Conservation (phyloP, 2,888 invertebrate species). For the Fabriciana adippe region DNA sequence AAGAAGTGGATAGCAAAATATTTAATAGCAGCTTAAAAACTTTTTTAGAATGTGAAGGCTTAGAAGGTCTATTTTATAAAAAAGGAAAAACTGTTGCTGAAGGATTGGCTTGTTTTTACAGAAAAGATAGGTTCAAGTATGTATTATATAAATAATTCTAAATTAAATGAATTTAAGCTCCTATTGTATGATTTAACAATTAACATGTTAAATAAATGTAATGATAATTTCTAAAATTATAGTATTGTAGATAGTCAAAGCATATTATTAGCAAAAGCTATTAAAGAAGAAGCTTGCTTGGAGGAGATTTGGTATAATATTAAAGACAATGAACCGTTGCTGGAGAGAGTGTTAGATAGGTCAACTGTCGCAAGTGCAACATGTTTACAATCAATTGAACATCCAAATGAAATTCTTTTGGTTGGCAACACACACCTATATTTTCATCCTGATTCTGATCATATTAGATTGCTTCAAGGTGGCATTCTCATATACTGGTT, state of each 20-base stretch:
- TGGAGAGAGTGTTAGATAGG: conserved; percentile 82
- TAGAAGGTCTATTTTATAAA: conserved; percentile 84
- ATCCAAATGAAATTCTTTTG: conserved; percentile 82
- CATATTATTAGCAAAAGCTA: conserved; percentile 83
- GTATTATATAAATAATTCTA: conserved; percentile 35
- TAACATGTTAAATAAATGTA: too few species aligned
- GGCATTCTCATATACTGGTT: conserved; percentile 88
- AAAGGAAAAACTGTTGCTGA: conserved; percentile 90
- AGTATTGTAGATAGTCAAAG: conserved; percentile 78
- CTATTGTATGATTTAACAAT: too few species aligned
- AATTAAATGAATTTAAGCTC: background rate
- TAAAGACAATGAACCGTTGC: conserved; percentile 79
- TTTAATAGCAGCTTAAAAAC: conserved; percentile 86
- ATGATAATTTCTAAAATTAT: conserved; percentile 3
- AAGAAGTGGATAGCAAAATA: conserved; percentile 94
- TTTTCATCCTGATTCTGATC: conserved; percentile 95
- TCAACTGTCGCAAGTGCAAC: conserved; percentile 86
- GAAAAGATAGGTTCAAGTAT: conserved; percentile 85
- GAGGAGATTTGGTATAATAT: conserved; percentile 83
- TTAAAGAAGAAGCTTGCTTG: conserved; percentile 79
- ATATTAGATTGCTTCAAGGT: conserved; percentile 93
- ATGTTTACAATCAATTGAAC: conserved; percentile 81
- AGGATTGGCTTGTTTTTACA: conserved; percentile 91
- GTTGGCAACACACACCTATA: conserved; percentile 96
- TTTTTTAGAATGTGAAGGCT: conserved; percentile 79